Evolutionary conservation across 2,797 vertebrate species (phyloP).

Genomic region (Microcaecilia unicolor): DNA sequence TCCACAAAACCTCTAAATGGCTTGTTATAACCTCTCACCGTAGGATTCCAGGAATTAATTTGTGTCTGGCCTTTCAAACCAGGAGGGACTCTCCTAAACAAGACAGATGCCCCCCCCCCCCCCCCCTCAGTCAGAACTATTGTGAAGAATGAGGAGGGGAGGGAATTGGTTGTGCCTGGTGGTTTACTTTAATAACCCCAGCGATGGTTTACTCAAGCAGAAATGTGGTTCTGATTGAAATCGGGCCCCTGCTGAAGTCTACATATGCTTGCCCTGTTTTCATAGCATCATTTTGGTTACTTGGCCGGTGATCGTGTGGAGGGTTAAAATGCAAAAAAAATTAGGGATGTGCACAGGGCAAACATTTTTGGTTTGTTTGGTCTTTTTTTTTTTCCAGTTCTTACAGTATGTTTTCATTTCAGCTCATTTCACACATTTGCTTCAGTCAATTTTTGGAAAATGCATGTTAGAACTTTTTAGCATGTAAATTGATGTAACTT

Average conservation of each 20-base stretch:
- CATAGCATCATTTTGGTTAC: conserved; percentile 1
- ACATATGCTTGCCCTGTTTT: too few relatives aligned
- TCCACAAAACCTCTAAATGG: conserved; percentile 41
- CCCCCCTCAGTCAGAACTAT: conserved; percentile 6
- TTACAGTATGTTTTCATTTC: too few relatives aligned
- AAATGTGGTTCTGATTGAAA: conserved; percentile 23
- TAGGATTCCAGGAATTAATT: conserved; percentile 42
- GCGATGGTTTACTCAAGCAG: conserved; percentile 5
- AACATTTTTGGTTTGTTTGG: too few relatives aligned
- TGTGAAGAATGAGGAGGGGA: conserved; percentile 21
- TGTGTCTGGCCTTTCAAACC: conserved; percentile 27
- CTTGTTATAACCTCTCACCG: conserved; percentile 18
- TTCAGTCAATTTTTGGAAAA: too few relatives aligned
- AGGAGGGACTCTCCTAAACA: conserved; percentile 21
- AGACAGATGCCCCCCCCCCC: conserved; percentile 35
- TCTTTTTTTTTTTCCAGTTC: too few relatives aligned
- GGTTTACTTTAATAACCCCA: conserved; percentile 16
- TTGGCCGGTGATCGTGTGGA: too few relatives aligned
- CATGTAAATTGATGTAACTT: too few relatives aligned
- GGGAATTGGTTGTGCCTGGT: too few relatives aligned
- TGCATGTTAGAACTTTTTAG: too few relatives aligned
- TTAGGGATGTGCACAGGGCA: too few relatives aligned
- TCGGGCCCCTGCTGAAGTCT: conserved; percentile 7
- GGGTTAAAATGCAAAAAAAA: too few relatives aligned
- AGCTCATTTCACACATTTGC: too few relatives aligned